A percentile compares a stretch with the other conserved stretches of the same genome.
phyloP scores from a whole-genome alignment of 2,888 invertebrate genomes.

The Apamea anceps region DNA sequence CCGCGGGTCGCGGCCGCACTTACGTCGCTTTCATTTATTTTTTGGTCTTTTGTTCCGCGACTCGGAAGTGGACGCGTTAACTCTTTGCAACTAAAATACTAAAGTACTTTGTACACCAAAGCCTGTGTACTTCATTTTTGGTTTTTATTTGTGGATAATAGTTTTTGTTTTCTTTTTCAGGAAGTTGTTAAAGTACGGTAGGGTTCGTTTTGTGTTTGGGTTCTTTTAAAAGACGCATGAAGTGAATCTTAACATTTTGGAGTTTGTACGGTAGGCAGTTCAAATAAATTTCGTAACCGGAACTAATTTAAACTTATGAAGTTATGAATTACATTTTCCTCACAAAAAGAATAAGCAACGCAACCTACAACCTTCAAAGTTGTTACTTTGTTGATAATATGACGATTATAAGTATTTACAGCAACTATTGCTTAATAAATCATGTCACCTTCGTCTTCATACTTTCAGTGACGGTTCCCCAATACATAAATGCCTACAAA shows the following conservation, averaged over 20 bases:
- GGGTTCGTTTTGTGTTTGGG: background rate
- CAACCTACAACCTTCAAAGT: background rate
- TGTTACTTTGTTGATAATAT: background rate
- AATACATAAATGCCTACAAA: background rate
- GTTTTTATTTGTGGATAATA: constrained; percentile 29
- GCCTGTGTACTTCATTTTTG: constrained; percentile 28
- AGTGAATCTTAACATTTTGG: background rate
- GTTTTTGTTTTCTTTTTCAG: background rate
- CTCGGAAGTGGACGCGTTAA: constrained; percentile 44
- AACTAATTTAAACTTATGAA: background rate
- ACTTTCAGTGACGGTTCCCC: background rate
- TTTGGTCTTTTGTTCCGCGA: constrained; percentile 22
- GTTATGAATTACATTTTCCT: background rate
- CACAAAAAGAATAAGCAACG: background rate
- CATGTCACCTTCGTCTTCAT: background rate
- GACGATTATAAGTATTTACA: background rate
- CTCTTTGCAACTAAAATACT: constrained; percentile 38
- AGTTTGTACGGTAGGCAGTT: background rate
- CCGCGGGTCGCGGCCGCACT: constrained; percentile 19
- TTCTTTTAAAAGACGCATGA: background rate
- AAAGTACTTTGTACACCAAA: constrained; percentile 23
- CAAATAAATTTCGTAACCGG: background rate
- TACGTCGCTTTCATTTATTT: constrained; percentile 25
- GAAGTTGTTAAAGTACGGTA: background rate
- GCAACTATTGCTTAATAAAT: background rate